Percentiles rank a stretch among this genome's conserved stretches.
Evolutionary conservation across 1,140 invertebrate species (phyloP).

Genomic region (Heliconius hewitsoni): DNA sequence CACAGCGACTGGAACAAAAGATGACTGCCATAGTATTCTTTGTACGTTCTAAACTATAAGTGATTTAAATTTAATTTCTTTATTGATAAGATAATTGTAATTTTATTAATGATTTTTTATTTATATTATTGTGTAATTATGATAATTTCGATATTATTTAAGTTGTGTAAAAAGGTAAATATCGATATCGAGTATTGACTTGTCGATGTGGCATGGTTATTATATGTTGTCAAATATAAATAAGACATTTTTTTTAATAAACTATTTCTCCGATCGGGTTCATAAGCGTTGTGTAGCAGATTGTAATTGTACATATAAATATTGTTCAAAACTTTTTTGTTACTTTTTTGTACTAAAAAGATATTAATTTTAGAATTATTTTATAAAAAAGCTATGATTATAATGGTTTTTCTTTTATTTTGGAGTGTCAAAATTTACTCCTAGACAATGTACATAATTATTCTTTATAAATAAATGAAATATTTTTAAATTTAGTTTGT

Average conservation of each 20-base stretch:
- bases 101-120: neutral
- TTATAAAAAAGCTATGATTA: neutral
- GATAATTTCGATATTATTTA: neutral
- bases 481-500: neutral
- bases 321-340: neutral
- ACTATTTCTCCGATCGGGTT: too few species aligned
- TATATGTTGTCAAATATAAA: too few species aligned
- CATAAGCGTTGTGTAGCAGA: too few species aligned
- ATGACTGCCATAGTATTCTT: neutral
- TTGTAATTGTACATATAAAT: neutral
- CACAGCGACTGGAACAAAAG: conserved; percentile 9
- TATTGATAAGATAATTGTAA: neutral
- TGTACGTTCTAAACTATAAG: neutral
- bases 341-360: neutral
- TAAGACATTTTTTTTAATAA: too few species aligned
- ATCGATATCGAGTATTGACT: too few species aligned
- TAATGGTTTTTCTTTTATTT: neutral
- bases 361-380: neutral
- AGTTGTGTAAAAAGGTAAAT: neutral
- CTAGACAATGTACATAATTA: neutral
- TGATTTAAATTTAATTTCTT: neutral
- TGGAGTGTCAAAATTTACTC: neutral
- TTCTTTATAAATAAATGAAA: neutral
- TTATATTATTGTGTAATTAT: neutral
- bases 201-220: too few species aligned